Conservation (phyloP, 2,113 vertebrate species). For the Anarrhichthys ocellatus region DNA sequence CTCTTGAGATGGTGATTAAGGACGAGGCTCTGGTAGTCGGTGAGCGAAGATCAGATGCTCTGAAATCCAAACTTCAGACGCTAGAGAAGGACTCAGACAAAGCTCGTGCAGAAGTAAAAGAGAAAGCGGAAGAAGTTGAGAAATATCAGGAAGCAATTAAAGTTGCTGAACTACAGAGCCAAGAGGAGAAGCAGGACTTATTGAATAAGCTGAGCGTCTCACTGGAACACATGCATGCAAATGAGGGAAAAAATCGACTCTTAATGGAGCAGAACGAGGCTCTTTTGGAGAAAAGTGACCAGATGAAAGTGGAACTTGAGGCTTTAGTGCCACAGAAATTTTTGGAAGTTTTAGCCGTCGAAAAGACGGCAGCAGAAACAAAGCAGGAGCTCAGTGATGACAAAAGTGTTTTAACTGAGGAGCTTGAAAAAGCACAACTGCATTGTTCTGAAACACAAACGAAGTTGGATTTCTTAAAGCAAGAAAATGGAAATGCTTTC, state of each 20-base stretch:
- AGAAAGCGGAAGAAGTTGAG: conserved; percentile 61
- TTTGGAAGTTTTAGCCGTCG: conserved; percentile 67
- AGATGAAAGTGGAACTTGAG: conserved; percentile 68
- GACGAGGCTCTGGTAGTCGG: conserved; percentile 53
- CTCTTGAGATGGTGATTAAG: conserved; percentile 57
- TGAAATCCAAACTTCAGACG: conserved; percentile 63
- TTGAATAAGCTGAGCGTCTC: conserved; percentile 37
- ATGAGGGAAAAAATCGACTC: conserved; percentile 43
- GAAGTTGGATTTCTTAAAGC: conserved; percentile 74
- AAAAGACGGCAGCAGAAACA: conserved; percentile 47
- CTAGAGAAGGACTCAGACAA: conserved; percentile 75
- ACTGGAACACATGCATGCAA: conserved; percentile 51
- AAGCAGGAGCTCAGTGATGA: conserved; percentile 70
- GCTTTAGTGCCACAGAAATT: conserved; percentile 72
- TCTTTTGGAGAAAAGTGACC: conserved; percentile 67
- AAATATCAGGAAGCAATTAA: conserved; percentile 42
- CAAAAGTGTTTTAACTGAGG: conserved; percentile 27
- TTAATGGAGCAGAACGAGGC: conserved; percentile 57
- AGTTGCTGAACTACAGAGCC: conserved; percentile 48
- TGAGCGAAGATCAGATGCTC: conserved; percentile 53
- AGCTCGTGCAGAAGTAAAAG: conserved; percentile 48
- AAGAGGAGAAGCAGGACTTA: conserved; percentile 56
- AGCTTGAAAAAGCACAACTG: conserved; percentile 38
- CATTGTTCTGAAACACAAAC: conserved; percentile 54
- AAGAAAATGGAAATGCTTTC: conserved; percentile 77